phyloP scores from a whole-genome alignment of 2,888 invertebrate species.

The Heliconius ismenius region DNA sequence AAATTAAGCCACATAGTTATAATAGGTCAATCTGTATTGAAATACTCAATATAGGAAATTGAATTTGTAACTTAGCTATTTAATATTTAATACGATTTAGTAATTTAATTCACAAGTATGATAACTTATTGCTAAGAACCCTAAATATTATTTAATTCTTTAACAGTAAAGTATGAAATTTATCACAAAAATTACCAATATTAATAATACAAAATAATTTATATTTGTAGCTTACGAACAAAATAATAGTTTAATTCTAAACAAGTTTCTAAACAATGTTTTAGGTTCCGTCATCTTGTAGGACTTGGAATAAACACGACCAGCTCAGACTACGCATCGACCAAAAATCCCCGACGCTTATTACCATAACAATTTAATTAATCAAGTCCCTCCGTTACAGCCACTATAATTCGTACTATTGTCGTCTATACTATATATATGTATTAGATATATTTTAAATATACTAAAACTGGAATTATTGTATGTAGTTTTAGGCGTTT shows the following conservation, averaged over 20 bases:
- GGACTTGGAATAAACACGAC: conserved; percentile 31
- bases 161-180: not conserved
- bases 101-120: not conserved
- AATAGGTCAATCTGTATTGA: conserved; percentile 8
- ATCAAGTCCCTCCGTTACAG: conserved; percentile 62
- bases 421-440: conserved; percentile 38
- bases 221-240: not conserved
- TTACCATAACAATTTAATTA: conserved; percentile 78
- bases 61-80: conserved; percentile 7
- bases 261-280: not conserved
- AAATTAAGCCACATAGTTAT: not conserved
- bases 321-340: conserved; percentile 51
- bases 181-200: not conserved
- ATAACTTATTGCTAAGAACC: too few relatives aligned
- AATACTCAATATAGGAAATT: conserved; percentile 15
- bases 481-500: not conserved
- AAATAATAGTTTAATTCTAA: not conserved
- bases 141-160: too few relatives aligned
- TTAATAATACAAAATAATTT: not conserved
- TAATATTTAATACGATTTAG: not conserved
- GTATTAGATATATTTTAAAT: conserved; percentile 28
- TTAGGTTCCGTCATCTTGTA: conserved; percentile 29
- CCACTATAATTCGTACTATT: conserved; percentile 51
- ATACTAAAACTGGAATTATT: conserved; percentile 13
- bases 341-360: conserved; percentile 67